Conservation (phyloP, 1,140 invertebrate species). For the Pemphigus obesinymphae region DNA sequence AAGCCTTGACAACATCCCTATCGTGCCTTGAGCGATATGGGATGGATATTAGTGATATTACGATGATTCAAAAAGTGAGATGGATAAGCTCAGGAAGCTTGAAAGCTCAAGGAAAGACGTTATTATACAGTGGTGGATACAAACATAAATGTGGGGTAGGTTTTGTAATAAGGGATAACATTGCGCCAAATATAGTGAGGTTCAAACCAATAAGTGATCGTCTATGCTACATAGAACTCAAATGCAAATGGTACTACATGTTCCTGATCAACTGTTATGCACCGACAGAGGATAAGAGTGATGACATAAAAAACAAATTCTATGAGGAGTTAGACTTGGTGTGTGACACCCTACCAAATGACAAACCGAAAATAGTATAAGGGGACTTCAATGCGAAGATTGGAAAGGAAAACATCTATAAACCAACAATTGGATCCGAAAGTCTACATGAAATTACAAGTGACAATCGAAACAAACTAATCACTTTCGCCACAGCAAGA, state of each 20-base stretch:
- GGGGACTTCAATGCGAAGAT: background rate
- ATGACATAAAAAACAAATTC: constrained; percentile 18
- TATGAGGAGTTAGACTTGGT: constrained; percentile 12
- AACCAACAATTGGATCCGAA: constrained; percentile 12
- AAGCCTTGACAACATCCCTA: too few species aligned
- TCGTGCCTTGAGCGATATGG: constrained; percentile 1
- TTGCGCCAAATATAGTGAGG: background rate
- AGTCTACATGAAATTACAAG: background rate
- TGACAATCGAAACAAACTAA: constrained; percentile 17
- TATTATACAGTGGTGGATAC: background rate
- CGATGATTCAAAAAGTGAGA: background rate
- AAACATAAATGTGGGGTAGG: background rate
- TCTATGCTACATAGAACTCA: constrained; percentile 19
- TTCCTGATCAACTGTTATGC: constrained; percentile 8
- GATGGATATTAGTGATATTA: background rate
- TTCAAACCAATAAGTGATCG: constrained; percentile 21
- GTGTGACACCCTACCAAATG: background rate
- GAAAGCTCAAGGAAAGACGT: constrained; percentile 6
- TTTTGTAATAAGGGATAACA: background rate
- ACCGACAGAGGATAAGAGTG: constrained; percentile 14
- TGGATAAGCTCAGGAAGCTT: constrained; percentile 3
- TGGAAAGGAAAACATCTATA: constrained; percentile 1
- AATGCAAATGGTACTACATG: background rate
- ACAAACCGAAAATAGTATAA: constrained; percentile 11
- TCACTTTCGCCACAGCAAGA: background rate